These are phyloP conservation scores for Ephestia elutella DNA, from an alignment of 1,140 invertebrate genomes.

Conservation along the genomic window DNA sequence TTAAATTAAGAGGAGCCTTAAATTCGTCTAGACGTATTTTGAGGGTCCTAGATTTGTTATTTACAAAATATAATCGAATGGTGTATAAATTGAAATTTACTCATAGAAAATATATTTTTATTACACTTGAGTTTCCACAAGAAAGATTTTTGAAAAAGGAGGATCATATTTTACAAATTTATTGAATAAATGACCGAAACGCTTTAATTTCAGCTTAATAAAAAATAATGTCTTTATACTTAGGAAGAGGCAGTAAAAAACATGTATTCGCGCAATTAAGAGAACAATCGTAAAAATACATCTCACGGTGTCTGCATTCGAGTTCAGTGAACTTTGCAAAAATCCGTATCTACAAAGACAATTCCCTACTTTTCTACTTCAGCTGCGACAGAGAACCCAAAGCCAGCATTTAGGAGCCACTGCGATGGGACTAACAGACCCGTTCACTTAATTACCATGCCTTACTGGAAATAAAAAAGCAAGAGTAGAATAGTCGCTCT, in stretches of 20 bases:
- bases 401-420: slow-evolving; percentile 32
- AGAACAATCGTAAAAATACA: neutral
- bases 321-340: slow-evolving; percentile 4
- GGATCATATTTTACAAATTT: no score
- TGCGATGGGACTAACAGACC: slow-evolving; percentile 36
- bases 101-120: no score
- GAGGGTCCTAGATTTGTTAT: no score
- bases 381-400: neutral
- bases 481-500: slow-evolving; percentile 28
- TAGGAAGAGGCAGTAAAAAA: neutral
- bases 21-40: no score
- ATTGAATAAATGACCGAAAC: no score
- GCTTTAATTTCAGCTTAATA: neutral
- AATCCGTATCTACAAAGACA: slow-evolving; percentile 6
- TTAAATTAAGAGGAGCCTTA: no score
- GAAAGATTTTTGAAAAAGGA: no score
- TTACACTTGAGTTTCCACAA: no score
- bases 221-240: neutral
- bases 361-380: slow-evolving; percentile 20
- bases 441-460: slow-evolving; percentile 51
- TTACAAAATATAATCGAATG: no score
- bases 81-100: no score
- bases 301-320: slow-evolving; percentile 5
- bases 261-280: neutral
- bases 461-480: slow-evolving; percentile 47